Conservation (phyloP, 2,888 invertebrate species). For the Megalurothrips usitatus region DNA sequence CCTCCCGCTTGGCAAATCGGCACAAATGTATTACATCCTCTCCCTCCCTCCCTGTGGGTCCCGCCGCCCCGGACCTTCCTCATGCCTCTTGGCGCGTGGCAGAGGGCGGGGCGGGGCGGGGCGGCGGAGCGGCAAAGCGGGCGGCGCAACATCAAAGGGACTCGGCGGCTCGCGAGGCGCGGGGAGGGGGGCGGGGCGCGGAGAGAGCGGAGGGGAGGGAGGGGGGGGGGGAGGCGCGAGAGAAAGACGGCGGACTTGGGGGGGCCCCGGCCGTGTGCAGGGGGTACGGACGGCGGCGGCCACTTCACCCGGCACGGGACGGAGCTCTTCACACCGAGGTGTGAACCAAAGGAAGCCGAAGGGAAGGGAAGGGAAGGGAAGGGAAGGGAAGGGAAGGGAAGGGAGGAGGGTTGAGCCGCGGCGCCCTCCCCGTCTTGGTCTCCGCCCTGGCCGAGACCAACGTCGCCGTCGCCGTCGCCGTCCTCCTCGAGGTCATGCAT, state of each 20-base stretch:
- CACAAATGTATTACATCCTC: constrained; percentile 25
- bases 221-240: background rate
- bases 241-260: background rate
- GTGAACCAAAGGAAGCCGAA: constrained; percentile 11
- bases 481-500: no score
- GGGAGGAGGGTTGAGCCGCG: background rate
- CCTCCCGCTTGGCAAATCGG: constrained; percentile 1
- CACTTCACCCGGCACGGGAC: constrained; percentile 10
- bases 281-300: background rate
- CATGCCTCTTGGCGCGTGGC: constrained; percentile 9
- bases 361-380: background rate
- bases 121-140: background rate
- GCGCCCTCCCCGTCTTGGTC: background rate
- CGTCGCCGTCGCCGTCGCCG: background rate
- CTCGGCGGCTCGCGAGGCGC: background rate
- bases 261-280: no score
- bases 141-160: constrained; percentile 8
- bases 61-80: background rate
- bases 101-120: constrained; percentile 4
- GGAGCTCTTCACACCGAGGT: constrained; percentile 16
- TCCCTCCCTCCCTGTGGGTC: background rate
- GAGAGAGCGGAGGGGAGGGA: background rate
- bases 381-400: background rate
- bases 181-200: background rate
- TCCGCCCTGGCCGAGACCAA: background rate